Percentiles rank a stretch among this genome's conserved stretches.
phyloP scores from a whole-genome alignment of 1,140 invertebrate genomes.

The Trinorchestia longiramus region DNA sequence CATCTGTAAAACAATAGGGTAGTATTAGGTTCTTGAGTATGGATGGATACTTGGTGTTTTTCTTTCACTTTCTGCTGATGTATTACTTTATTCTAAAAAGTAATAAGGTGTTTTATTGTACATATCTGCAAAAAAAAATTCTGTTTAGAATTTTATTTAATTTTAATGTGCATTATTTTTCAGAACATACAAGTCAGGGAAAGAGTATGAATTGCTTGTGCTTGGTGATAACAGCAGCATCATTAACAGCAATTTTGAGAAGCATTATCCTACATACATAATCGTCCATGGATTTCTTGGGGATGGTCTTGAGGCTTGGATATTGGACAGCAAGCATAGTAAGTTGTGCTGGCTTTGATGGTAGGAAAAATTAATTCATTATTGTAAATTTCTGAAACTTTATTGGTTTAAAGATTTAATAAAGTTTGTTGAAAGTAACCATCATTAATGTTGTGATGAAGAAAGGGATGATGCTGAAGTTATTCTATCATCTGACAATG shows the following conservation, averaged over 20 bases:
- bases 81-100: background rate
- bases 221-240: constrained; percentile 20
- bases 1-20: background rate
- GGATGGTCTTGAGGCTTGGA: constrained; percentile 39
- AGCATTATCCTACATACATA: constrained; percentile 8
- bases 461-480: background rate
- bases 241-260: background rate
- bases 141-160: too few relatives aligned
- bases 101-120: background rate
- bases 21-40: background rate
- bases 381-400: too few relatives aligned
- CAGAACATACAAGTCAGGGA: constrained; percentile 17
- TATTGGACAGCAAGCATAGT: constrained; percentile 43
- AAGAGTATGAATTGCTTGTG: constrained; percentile 5
- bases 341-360: background rate
- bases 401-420: background rate
- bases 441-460: background rate
- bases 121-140: background rate
- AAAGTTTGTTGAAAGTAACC: background rate
- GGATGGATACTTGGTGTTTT: too few relatives aligned
- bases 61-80: too few relatives aligned
- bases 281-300: constrained; percentile 51
- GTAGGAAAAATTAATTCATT: background rate
- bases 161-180: background rate
- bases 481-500: background rate